phyloP scores from a whole-genome alignment of 35 echinoderm and acorn worm genomes.

The Ptychodera flava region DNA sequence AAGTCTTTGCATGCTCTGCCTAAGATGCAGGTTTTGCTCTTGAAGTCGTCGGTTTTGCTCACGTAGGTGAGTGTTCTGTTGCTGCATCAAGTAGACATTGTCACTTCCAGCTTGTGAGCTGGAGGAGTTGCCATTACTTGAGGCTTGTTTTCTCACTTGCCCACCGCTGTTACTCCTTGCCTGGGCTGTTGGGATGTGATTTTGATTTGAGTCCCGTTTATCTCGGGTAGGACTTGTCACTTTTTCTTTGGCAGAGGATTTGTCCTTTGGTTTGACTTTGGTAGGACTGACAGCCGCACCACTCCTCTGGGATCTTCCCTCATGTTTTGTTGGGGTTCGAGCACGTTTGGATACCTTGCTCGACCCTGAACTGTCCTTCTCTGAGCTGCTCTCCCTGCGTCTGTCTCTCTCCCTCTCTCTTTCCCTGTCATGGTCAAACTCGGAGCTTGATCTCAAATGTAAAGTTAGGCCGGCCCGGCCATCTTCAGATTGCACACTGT shows the following conservation, averaged over 20 bases:
- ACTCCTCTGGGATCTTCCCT: background rate
- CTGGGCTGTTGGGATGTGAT: background rate
- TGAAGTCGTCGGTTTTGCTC: conserved; percentile 86
- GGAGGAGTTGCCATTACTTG: conserved; percentile 41
- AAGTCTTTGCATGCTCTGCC: conserved; percentile 55
- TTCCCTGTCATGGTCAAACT: background rate
- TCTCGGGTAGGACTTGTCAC: background rate
- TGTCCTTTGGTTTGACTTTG: background rate
- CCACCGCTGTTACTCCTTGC: background rate
- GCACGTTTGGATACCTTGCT: background rate
- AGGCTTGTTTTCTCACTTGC: conserved; percentile 30
- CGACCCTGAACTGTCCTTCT: background rate
- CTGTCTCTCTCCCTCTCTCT: background rate
- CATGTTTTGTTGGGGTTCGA: background rate
- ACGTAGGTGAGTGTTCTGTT: conserved; percentile 36
- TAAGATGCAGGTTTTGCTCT: conserved; percentile 74
- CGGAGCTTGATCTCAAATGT: background rate
- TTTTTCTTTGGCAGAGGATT: background rate
- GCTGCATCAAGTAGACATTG: conserved; percentile 67
- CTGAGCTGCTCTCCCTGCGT: background rate
- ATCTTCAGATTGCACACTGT: background rate
- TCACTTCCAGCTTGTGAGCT: background rate
- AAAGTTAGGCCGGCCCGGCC: background rate
- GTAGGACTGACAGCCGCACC: background rate
- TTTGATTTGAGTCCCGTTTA: background rate